Percentiles rank a stretch among this genome's conserved stretches.
These are phyloP conservation scores for Sycobia sp. DNA, from an alignment of 1,140 invertebrate genomes.

Conservation along the genomic window DNA sequence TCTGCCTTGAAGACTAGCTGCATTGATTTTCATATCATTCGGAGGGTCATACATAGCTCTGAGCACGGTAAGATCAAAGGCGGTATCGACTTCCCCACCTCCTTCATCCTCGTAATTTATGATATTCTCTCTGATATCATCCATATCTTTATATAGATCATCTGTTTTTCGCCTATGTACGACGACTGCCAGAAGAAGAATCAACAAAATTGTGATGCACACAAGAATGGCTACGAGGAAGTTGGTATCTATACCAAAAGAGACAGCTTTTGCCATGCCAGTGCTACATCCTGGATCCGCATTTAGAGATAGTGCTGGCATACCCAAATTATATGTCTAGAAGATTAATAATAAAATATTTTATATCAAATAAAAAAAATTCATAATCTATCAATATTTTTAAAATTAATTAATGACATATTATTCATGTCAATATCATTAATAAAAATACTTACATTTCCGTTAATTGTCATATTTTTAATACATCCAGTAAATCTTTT, in stretches of 20 bases:
- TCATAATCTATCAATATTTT: too few species aligned
- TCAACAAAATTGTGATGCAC: slow-evolving; percentile 77
- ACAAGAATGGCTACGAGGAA: slow-evolving; percentile 84
- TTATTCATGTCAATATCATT: too few species aligned
- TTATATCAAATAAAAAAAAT: slow-evolving; percentile 15
- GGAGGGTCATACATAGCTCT: slow-evolving; percentile 70
- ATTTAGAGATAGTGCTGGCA: slow-evolving; percentile 71
- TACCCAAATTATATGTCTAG: slow-evolving; percentile 77
- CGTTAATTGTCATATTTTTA: slow-evolving; percentile 81
- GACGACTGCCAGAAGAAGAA: slow-evolving; percentile 84
- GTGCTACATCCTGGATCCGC: slow-evolving; percentile 72
- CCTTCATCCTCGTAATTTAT: slow-evolving; percentile 98
- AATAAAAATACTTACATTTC: slow-evolving; percentile 60
- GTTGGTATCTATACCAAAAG: slow-evolving; percentile 81
- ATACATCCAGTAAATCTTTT: slow-evolving; percentile 84
- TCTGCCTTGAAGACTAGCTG: slow-evolving; percentile 53
- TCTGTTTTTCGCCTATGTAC: slow-evolving; percentile 83
- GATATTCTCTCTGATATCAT: slow-evolving; percentile 96
- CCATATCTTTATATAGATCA: slow-evolving; percentile 88
- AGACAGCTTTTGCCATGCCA: slow-evolving; percentile 72
- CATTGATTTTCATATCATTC: slow-evolving; percentile 56
- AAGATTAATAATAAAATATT: slow-evolving; percentile 26
- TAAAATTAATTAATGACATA: too few species aligned
- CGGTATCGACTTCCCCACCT: slow-evolving; percentile 92
- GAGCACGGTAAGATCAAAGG: slow-evolving; percentile 91